Evolutionary conservation across 2,113 vertebrate genomes (phyloP).

Genomic region (Lophius piscatorius): DNA sequence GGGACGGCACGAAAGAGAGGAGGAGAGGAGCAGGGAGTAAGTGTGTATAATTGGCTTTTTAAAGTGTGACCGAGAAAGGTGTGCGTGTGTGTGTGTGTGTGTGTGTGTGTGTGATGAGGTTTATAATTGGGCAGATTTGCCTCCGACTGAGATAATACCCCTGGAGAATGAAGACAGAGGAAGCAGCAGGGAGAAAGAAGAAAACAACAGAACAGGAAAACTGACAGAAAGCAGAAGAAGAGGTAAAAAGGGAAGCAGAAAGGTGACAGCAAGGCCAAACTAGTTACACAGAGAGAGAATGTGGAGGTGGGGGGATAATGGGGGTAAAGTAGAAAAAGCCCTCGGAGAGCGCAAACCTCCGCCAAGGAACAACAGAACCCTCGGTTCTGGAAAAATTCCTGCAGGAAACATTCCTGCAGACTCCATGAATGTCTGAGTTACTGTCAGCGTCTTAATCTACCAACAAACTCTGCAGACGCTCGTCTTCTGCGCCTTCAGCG

Average conservation of each 20-base stretch:
- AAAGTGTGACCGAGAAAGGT: conserved; percentile 73
- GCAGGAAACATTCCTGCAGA: too few relatives aligned
- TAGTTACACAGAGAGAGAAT: conserved; percentile 26
- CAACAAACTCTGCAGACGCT: too few relatives aligned
- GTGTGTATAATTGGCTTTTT: conserved; percentile 80
- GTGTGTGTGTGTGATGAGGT: conserved; percentile 65
- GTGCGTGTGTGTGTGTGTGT: conserved; percentile 24
- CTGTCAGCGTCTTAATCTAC: too few relatives aligned
- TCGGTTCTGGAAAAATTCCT: too few relatives aligned
- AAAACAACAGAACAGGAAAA: conserved; percentile 43
- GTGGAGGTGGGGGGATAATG: conserved; percentile 19
- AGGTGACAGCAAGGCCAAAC: conserved; percentile 45
- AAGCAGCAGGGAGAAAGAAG: conserved; percentile 52
- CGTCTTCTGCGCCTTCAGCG: too few relatives aligned
- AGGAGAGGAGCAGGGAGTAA: conserved; percentile 60
- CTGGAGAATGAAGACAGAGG: conserved; percentile 69
- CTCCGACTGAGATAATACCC: conserved; percentile 80
- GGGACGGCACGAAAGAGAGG: conserved; percentile 53
- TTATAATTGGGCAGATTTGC: conserved; percentile 84
- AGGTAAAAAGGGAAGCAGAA: conserved; percentile 54
- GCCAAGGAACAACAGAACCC: too few relatives aligned
- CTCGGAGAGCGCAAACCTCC: too few relatives aligned
- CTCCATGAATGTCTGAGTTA: too few relatives aligned
- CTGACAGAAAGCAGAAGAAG: conserved; percentile 22
- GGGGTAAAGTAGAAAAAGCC: too few relatives aligned